Percentiles rank a stretch among this genome's conserved stretches.
Evolutionary conservation across 1,140 invertebrate species (phyloP).

Genomic region (Drosophila sechellia): DNA sequence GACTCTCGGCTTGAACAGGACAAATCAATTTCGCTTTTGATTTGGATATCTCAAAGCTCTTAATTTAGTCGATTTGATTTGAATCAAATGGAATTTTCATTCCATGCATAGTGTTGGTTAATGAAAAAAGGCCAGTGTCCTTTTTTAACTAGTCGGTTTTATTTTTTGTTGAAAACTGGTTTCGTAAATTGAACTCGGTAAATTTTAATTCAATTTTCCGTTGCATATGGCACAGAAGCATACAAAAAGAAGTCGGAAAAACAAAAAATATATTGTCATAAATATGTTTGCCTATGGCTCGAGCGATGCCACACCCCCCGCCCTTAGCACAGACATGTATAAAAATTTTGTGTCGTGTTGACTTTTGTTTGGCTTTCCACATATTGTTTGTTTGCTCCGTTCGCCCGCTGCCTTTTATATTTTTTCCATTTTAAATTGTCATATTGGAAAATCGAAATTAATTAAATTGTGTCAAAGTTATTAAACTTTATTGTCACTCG

Average conservation of each 20-base stretch:
- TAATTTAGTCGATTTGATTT: conserved; percentile 42
- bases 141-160: neutral
- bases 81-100: conserved; percentile 14
- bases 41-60: conserved; percentile 36
- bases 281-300: conserved; percentile 43
- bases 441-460: conserved; percentile 63
- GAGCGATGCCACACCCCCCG: neutral
- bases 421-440: conserved; percentile 16
- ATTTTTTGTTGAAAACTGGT: conserved; percentile 27
- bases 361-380: conserved; percentile 33
- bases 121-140: conserved; percentile 10
- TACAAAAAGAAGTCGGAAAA: neutral
- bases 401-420: neutral
- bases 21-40: conserved; percentile 33
- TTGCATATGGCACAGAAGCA: conserved; percentile 23
- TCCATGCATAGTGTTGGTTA: conserved; percentile 3
- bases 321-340: neutral
- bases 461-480: conserved; percentile 75
- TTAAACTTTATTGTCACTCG: conserved; percentile 69
- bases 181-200: conserved; percentile 45
- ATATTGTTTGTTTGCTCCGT: conserved; percentile 23
- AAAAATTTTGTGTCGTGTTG: conserved; percentile 38
- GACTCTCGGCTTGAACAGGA: conserved; percentile 2
- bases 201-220: conserved; percentile 47
- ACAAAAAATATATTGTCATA: conserved; percentile 14